Base-by-base conservation (phyloP, 2,888 invertebrate species). In the Drosophila heteroneura region DNA sequence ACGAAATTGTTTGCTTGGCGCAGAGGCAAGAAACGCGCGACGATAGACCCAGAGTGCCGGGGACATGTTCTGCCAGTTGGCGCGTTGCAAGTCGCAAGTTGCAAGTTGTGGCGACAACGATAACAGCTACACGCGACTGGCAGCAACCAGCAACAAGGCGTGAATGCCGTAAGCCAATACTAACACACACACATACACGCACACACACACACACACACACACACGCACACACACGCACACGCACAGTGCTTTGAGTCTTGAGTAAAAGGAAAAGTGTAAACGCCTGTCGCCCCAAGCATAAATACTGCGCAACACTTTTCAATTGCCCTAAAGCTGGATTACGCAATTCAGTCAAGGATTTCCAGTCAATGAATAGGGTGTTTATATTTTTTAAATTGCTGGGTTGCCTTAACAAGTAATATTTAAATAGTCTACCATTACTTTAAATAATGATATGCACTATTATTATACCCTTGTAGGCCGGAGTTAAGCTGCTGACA, bases 101-200 rank as follows among this genome's bases (percentile, higher is more conserved):
- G 71, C 74, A 26, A 53, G 54, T 52, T 35, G 59, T 12, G 59
- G 70, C 89, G 78, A 79, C 84, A 85, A 88, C 88, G 81, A 81
- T 73, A 78, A 78, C 80, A 81, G 74, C 79, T 75, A 78, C 78
- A 81, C 71, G 67, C 71, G 64, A 78, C 57, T 66, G 78, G 74
- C 51, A 51, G 41, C 58, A 22, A 58, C 74, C 78, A 72, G 78
- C 80, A 83, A 82, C 74, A 81, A 83, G 84, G 83, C 84, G 90
- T 87, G 82, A 89, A 87, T 87, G 90, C 87, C 90, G 88, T 79
- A 85, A 88, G 90, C 85, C 33, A 35, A 14, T 30, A 54, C 35
- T 37, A 9, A 30, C 41, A 58, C 16, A 30, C 30, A 30, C 53
- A 37, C 41, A 3, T 5, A 10, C 5, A 16, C 28, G 6, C 30